Evolutionary conservation across 2,888 invertebrate genomes (phyloP), one percentile per base, ranked within the genome.

Genomic region (Diarsia rubi): DNA sequence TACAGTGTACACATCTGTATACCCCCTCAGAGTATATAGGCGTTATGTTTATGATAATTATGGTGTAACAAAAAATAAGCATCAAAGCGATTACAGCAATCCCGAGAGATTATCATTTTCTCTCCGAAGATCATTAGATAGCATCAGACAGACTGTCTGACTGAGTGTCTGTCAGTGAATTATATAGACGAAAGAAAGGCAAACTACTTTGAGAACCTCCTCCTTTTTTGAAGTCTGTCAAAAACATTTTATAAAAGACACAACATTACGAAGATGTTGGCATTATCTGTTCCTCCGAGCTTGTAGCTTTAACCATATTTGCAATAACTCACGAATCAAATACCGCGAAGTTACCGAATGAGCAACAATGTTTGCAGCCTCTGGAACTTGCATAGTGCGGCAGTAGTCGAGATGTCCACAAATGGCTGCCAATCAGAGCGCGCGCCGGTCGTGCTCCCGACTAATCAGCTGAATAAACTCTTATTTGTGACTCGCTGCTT

Each of bases 341-440:
- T 37, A 37, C 4, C 5, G n/a, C 31, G 5, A 49, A 42, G 27
- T 45, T n/a, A 21, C 9, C 37, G 42, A 62, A 49, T 63, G 19
- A 47, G 31, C 12, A 64, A 16, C 57, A 85, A 85, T 81, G 86
- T 86, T 87, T 21, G 67, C 42, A 54, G 87, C 81, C 77, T 63
- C 90, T 91, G 92, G 83, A 80, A 87, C 86, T 85, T 80, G 86
- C 68, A 74, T 69, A 79, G 73, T 73, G 82, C 70, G 76, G 77
- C 75, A 71, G 82, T 77, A 84, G 81, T 76, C 59, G 80, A 83
- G 82, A 77, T 79, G 79, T 60, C 57, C 54, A 75, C 86, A 74
- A 88, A 83, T 87, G 82, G 76, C 86, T 86, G 84, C 86, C 92
- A 91, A 92, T 91, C 91, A 90, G 87, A 89, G 88, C 88, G 81